Evolutionary conservation across 2,797 vertebrate species (phyloP).

Genomic region (Chrysolophus pictus): DNA sequence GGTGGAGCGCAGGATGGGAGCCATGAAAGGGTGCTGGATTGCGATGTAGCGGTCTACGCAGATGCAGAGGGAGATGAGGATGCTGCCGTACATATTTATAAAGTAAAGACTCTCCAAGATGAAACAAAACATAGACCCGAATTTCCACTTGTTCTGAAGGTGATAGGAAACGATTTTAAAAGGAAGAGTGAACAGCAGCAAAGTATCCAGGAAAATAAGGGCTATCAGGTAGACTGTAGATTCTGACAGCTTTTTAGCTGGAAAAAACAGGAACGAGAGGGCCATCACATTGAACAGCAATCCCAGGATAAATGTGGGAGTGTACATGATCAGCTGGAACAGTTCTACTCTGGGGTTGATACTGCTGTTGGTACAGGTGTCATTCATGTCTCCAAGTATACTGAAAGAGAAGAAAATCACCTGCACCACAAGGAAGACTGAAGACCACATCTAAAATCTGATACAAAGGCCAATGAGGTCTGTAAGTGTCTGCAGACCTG

Average conservation of each 20-base stretch:
- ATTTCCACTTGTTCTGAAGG: constrained; percentile 2
- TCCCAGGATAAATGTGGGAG: constrained; percentile 74
- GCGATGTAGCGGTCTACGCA: constrained; percentile 75
- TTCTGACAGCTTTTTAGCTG: constrained; percentile 74
- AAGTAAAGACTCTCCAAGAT: constrained; percentile 81
- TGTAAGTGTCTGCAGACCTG: background rate
- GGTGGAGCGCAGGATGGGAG: constrained; percentile 64
- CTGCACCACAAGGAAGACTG: background rate
- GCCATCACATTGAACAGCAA: constrained; percentile 77
- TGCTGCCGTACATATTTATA: constrained; percentile 82
- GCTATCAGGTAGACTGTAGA: constrained; percentile 76
- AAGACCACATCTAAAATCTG: rapidly evolving
- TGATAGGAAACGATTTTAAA: constrained; percentile 80
- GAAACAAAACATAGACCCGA: constrained; percentile 72
- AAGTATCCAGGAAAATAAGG: constrained; percentile 79
- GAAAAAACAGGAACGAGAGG: constrained; percentile 73
- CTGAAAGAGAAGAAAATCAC: background rate
- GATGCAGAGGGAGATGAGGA: constrained; percentile 79
- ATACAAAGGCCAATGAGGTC: background rate
- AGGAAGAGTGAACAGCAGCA: constrained; percentile 80
- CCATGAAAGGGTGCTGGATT: constrained; percentile 70
- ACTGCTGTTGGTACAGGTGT: background rate
- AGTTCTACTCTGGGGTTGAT: background rate
- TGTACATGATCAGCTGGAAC: constrained; percentile 75
- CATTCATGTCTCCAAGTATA: constrained; percentile 29